phyloP scores from a whole-genome alignment of 2,113 vertebrate species.

The Epinephelus lanceolatus region DNA sequence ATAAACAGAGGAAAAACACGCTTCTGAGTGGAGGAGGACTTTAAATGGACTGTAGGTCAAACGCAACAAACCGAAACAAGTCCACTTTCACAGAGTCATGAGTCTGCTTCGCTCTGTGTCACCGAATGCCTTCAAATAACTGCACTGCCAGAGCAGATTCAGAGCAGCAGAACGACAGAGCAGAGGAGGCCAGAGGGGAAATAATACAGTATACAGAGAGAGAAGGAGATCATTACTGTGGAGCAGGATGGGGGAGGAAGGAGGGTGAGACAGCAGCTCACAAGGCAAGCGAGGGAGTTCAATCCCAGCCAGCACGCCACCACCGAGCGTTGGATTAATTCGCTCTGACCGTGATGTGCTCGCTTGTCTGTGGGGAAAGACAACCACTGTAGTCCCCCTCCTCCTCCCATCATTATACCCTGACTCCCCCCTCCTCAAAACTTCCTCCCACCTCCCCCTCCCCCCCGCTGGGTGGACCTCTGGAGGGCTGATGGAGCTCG shows the following conservation, averaged over 20 bases:
- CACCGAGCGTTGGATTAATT: conserved; percentile 60
- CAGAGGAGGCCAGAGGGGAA: conserved; percentile 24
- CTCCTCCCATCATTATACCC: neutral
- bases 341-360: conserved; percentile 59
- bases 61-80: neutral
- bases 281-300: conserved; percentile 35
- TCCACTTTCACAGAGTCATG: neutral
- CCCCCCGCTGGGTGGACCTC: conserved; percentile 37
- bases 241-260: neutral
- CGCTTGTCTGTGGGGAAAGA: conserved; percentile 56
- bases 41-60: neutral
- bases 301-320: conserved; percentile 46
- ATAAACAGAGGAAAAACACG: no score
- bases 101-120: conserved; percentile 13
- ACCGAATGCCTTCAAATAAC: conserved; percentile 8
- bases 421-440: neutral
- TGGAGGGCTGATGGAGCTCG: conserved; percentile 28
- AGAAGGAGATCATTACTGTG: conserved; percentile 50
- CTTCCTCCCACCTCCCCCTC: conserved; percentile 5
- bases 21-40: no score
- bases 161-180: neutral
- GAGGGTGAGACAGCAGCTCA: conserved; percentile 45
- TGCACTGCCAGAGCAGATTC: neutral
- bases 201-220: conserved; percentile 38
- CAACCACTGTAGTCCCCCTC: conserved; percentile 10